Conservation (phyloP, 2,888 invertebrate species). For the Pandemis cinnamomeana region DNA sequence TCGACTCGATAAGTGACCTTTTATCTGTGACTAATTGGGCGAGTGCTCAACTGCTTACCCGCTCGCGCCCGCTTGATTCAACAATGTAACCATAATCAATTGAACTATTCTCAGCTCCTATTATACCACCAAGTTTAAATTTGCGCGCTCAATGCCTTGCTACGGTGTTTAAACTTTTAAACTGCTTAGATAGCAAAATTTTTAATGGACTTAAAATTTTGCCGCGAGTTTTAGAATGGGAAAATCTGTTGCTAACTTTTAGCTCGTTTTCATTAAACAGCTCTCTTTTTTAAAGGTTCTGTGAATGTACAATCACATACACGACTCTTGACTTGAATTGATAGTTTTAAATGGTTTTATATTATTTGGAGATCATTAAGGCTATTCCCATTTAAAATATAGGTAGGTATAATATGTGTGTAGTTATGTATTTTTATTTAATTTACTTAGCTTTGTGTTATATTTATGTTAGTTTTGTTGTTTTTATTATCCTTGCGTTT, state of each 20-base stretch:
- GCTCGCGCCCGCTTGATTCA: conserved; percentile 51
- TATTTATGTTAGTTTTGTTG: too few relatives aligned
- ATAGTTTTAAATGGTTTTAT: too few relatives aligned
- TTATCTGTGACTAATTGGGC: conserved; percentile 68
- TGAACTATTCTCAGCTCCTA: conserved; percentile 50
- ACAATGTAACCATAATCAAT: conserved; percentile 58
- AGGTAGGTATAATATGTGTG: too few relatives aligned
- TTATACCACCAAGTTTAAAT: conserved; percentile 40
- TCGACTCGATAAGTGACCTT: conserved; percentile 64
- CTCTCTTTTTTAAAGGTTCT: not conserved
- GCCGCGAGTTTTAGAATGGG: conserved; percentile 18
- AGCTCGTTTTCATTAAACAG: conserved; percentile 2
- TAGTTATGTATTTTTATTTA: too few relatives aligned
- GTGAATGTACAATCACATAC: not conserved
- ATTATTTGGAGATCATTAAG: too few relatives aligned
- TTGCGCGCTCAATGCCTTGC: conserved; percentile 38
- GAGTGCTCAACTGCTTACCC: conserved; percentile 51
- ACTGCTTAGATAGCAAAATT: conserved; percentile 35
- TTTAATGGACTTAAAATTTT: conserved; percentile 36
- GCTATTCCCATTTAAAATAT: not conserved
- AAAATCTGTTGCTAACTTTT: conserved; percentile 21
- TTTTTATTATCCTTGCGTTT: too few relatives aligned
- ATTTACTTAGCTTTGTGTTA: too few relatives aligned
- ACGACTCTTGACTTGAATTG: too few relatives aligned
- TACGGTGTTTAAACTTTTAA: conserved; percentile 40